Percentiles rank a stretch among this genome's conserved stretches.
These are phyloP conservation scores for Neolamprologus variostigma DNA, from an alignment of 2,113 vertebrate genomes.

Conservation along the genomic window DNA sequence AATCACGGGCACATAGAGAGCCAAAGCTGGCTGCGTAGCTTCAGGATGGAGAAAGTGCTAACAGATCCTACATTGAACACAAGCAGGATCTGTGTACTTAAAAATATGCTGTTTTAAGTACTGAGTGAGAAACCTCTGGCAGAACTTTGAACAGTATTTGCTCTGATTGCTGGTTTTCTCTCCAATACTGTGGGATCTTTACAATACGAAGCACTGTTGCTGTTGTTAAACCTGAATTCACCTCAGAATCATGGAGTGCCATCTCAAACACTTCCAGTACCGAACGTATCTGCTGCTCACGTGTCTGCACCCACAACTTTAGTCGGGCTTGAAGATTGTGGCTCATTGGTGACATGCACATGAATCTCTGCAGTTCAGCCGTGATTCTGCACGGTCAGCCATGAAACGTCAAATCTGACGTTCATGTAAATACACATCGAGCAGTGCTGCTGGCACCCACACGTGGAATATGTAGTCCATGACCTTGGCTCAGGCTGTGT, in stretches of 20 bases:
- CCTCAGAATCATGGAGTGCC: fast-evolving
- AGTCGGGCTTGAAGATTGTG: fast-evolving
- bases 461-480: constrained; percentile 40
- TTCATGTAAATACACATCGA: not conserved
- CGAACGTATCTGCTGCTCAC: fast-evolving
- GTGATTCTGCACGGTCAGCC: not conserved
- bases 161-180: not conserved
- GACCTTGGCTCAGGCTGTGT: constrained; percentile 63
- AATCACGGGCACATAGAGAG: not conserved
- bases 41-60: not conserved
- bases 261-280: fast-evolving
- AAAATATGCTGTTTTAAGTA: not conserved
- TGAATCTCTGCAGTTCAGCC: not conserved
- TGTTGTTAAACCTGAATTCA: fast-evolving
- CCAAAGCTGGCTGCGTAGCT: not conserved
- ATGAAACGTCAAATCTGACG: not conserved
- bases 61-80: not conserved
- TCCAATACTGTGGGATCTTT: not conserved
- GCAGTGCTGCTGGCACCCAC: not conserved
- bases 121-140: not conserved
- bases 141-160: not conserved
- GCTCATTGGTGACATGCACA: not conserved
- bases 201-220: not conserved
- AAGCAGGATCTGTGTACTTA: too few relatives aligned
- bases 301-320: not conserved